Base-by-base conservation (phyloP, 2,797 vertebrate species). In the Meda fulgida region DNA sequence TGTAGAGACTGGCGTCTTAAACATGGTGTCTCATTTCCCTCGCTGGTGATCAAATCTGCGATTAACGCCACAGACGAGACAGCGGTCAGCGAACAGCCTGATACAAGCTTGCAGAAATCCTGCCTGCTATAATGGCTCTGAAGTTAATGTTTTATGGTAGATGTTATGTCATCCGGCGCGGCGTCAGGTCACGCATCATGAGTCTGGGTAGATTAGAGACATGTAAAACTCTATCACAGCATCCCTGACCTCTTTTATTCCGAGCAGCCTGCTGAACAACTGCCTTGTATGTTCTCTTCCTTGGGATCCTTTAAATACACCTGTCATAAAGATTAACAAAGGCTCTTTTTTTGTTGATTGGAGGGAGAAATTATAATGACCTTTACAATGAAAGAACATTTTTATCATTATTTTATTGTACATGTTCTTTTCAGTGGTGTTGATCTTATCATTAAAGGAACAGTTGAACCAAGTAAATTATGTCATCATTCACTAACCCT, bases 21-120 rank as follows among this genome's bases (percentile, higher is more conserved):
- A 83, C 70, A 75, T 29, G 81, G 71, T 76, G 71, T 83, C 81
- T 83, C 81, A 83, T 83, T 84, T 84, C 73, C 46, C 14, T 26
- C 60, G 82, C 51, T 70, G 65, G 75, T 84, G 83, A 70, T 84
- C 63, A 84, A 84, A 70, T 84, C 65, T 84, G 63, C 65, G 63
- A 78, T 83, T 76, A 83, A 23, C 11, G n/a, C 82, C 82, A 69
- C 48, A 78, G 73, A 77, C 48, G 7, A 84, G 72, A 77, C 82
- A 66, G 58, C 7, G 72, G 60, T 34, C 58, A 31, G 21, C 29
- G 3, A 72, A 36, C 38, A n/a, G 80, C 53, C 80, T 34, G 69
- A 83, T 29, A 75, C 71, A 29, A 65, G 46, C 46, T 67, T 3
- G 1, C 71, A 66, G 81, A 83, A 76, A 76, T 51, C 29, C 58